Base-by-base conservation (phyloP, 2,888 invertebrate species). In the Cylindroiulus punctatus region DNA sequence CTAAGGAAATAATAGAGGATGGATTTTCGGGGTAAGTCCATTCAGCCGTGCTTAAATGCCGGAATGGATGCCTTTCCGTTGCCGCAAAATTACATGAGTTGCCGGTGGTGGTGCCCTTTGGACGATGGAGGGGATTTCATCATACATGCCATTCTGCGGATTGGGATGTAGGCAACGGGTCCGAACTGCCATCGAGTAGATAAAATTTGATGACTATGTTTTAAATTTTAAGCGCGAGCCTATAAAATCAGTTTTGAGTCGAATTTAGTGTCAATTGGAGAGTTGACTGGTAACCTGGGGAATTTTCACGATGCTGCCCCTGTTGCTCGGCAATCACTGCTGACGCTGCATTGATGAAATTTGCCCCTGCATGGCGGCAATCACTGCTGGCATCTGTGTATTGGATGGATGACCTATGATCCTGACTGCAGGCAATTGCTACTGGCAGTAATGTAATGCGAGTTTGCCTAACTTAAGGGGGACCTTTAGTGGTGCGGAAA, bases 1-100 rank as follows among this genome's bases (percentile, higher is more conserved):
- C 65, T 22, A 10, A 65, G 65, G 65, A 65, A 65, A 65, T 65
- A 65, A 65, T 65, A 65, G 65, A 65, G 65, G 65, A 65, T 65
- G 65, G 26, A 65, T 65, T 65, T 65, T 65, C 65, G 65, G 65
- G 65, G 65, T 65, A 65, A 26, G 65, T 65, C 26, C 65, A 65
- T 65, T 65, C 65, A 65, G 65, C 65, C 65, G 65, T 65, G 65
- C 26, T 65, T 65, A 65, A 65, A 65, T 65, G 65, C 22, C 65
- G n/a, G 65, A 65, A 65, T 65, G 26, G 65, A 65, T 65, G 65
- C 65, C 65, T 65, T 65, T 65, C 65, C 65, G 26, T 65, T 12
- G 65, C 65, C 65, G 65, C 65, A 65, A 65, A 65, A 65, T 65
- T 65, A 65, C 65, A 12, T n/a, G 5, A n/a, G 52, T 52, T 52